phyloP scores from a whole-genome alignment of 2,888 invertebrate species.

The Mythimna impura region DNA sequence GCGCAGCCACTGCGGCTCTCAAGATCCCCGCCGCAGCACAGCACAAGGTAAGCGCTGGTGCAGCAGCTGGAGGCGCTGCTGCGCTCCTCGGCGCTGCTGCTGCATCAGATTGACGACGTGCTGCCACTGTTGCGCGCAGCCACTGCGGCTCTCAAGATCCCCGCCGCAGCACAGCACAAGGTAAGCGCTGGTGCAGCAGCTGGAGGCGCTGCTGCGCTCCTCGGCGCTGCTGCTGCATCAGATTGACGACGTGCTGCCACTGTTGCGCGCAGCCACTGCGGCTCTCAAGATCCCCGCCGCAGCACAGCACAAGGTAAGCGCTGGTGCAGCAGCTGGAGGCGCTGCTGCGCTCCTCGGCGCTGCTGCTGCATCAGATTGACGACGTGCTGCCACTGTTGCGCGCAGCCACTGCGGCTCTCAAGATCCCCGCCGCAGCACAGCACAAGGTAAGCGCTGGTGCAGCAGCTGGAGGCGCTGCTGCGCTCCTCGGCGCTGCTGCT shows the following conservation, averaged over 20 bases:
- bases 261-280: constrained; percentile 94
- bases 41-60: constrained; percentile 94
- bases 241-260: constrained; percentile 92
- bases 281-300: constrained; percentile 96
- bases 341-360: constrained; percentile 94
- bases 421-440: constrained; percentile 95
- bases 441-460: constrained; percentile 95
- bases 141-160: constrained; percentile 95
- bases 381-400: constrained; percentile 93
- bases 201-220: constrained; percentile 96
- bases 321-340: constrained; percentile 96
- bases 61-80: constrained; percentile 96
- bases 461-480: constrained; percentile 96
- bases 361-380: constrained; percentile 93
- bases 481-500: constrained; percentile 93
- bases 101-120: constrained; percentile 93
- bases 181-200: constrained; percentile 95
- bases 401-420: constrained; percentile 94
- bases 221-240: constrained; percentile 93
- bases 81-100: constrained; percentile 93
- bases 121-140: constrained; percentile 94
- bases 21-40: constrained; percentile 95
- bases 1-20: constrained; percentile 94
- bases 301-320: constrained; percentile 93
- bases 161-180: constrained; percentile 94